Evolutionary conservation across 2,888 invertebrate genomes (phyloP), one percentile per base, ranked within the genome.

Genomic region (Trichopoda pennipes): DNA sequence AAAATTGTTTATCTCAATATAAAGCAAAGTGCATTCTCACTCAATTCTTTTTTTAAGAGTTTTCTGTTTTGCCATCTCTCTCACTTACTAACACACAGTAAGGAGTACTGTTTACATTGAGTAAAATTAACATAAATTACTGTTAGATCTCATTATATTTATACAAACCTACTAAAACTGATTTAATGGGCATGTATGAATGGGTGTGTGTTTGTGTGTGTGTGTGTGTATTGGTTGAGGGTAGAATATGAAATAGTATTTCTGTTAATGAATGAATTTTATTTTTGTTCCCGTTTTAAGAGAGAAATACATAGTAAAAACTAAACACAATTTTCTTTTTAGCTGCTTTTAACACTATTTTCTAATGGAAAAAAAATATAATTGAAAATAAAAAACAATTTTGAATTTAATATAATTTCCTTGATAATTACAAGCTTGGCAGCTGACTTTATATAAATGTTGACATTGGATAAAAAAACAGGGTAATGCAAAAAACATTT

Each of bases 311-410:
- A 51, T 60, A 21, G 23, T 42, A 38, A 23, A 61, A 61, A 60
- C 47, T 47, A 17, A 49, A 81, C 77, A 81, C 69, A 74, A 38
- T 58, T 74, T 81, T 64, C 69, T 69, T 81, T 81, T 81, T 63
- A 81, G 63, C 77, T 68, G 51, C 66, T 81, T 77, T 81, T 74
- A 64, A 69, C 64, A 81, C 69, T 64, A 74, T 74, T 58, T 35
- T 23, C 12, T 42, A 32, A 38, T 19, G 38, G 19, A 8, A 28
- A 2, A 28, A 19, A 74, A 35, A 61, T 53, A 51, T 42, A 60
- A 70, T 44, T 44, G 42, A 64, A 73, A 66, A 44, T n/a, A 55
- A 79, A 73, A 44, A 28, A 78, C 2, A 3, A 63, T 28, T n/a
- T 49, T 56, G 47, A 53, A 60, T 75, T 51, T 38, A 42, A 72